Percentiles rank a stretch among this genome's conserved stretches.
These are phyloP conservation scores for Eurosta solidaginis DNA, from an alignment of 1,140 invertebrate genomes.

Conservation along the genomic window DNA sequence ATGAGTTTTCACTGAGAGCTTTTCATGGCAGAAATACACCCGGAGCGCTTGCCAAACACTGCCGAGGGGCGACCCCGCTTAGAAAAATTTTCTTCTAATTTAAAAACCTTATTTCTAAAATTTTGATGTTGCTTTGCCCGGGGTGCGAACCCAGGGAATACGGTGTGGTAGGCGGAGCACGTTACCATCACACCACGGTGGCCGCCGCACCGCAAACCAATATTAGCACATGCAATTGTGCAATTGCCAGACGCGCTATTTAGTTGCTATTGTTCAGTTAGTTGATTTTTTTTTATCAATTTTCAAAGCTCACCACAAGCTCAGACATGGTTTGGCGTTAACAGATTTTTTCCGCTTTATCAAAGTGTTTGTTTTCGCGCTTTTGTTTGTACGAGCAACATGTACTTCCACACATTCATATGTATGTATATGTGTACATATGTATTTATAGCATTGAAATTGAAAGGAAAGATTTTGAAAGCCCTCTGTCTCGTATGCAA, in stretches of 20 bases:
- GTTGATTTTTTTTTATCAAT: background rate
- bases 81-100: too few relatives aligned
- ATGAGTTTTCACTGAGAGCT: too few relatives aligned
- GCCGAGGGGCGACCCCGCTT: too few relatives aligned
- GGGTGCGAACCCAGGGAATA: too few relatives aligned
- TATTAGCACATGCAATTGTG: too few relatives aligned
- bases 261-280: constrained; percentile 1
- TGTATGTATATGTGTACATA: background rate
- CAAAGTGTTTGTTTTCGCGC: constrained; percentile 13
- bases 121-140: too few relatives aligned
- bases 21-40: too few relatives aligned
- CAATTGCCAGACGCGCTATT: constrained; percentile 1
- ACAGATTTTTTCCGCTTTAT: background rate
- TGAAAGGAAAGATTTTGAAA: background rate
- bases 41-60: too few relatives aligned
- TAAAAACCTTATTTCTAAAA: too few relatives aligned
- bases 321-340: background rate
- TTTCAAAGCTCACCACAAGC: background rate
- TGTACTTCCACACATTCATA: background rate
- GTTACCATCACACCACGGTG: too few relatives aligned
- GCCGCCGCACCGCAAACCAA: background rate
- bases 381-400: background rate
- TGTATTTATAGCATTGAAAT: constrained; percentile 4
- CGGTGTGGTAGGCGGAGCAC: too few relatives aligned
- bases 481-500: background rate